Percentiles rank a stretch among this genome's conserved stretches.
These are phyloP conservation scores for Drosophila anceps DNA, from an alignment of 2,888 invertebrate genomes.

Conservation along the genomic window DNA sequence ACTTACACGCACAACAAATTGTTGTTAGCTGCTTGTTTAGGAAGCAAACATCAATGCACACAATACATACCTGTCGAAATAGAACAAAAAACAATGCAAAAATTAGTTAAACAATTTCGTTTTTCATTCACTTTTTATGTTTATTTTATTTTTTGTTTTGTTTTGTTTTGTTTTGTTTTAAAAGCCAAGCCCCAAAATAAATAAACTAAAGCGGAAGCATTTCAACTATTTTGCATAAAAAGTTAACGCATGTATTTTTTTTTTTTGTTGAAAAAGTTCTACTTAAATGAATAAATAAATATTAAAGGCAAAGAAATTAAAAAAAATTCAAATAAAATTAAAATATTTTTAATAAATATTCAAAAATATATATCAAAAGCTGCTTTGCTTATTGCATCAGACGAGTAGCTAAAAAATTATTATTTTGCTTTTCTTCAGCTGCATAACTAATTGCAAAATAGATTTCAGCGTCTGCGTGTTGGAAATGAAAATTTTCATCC, in stretches of 20 bases:
- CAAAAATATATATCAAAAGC: not conserved
- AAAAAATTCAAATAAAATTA: too few species aligned
- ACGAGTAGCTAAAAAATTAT: not conserved
- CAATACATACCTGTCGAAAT: constrained; percentile 66
- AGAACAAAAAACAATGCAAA: constrained; percentile 31
- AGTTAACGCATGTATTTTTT: constrained; percentile 14
- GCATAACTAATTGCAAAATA: not conserved
- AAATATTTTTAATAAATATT: not conserved
- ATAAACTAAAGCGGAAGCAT: constrained; percentile 35
- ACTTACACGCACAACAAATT: constrained; percentile 50
- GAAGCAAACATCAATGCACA: constrained; percentile 48
- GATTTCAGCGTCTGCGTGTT: not conserved
- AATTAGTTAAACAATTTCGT: constrained; percentile 20
- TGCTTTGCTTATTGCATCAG: constrained; percentile 8
- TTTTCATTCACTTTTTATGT: constrained; percentile 6
- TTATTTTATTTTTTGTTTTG: not conserved
- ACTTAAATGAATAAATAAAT: constrained; percentile 30
- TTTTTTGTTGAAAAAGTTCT: not conserved
- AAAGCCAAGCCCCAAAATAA: constrained; percentile 24
- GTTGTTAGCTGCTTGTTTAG: constrained; percentile 23
- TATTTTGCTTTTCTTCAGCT: too few species aligned
- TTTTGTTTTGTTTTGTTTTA: not conserved
- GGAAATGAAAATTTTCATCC: constrained; percentile 10
- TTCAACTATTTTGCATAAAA: constrained; percentile 23
- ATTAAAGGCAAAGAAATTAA: not conserved